Evolutionary conservation across 2,797 vertebrate genomes (phyloP).

Genomic region (Molossus alvarezi): DNA sequence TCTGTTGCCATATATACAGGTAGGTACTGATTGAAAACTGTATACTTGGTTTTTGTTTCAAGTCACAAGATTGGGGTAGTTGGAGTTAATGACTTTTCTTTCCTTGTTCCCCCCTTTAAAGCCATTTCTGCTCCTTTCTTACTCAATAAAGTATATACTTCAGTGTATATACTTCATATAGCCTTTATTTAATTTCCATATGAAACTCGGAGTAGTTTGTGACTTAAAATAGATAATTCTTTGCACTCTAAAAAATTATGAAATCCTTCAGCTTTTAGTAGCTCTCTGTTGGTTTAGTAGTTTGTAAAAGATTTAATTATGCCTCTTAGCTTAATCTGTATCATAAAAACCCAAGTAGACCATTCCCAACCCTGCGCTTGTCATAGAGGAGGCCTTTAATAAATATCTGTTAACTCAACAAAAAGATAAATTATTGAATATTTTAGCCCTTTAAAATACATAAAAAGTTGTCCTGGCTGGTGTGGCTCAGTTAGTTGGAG

Average conservation of each 20-base stretch:
- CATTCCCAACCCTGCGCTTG: background rate
- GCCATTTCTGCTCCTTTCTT: background rate
- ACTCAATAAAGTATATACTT: background rate
- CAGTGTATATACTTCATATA: background rate
- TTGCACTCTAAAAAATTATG: background rate
- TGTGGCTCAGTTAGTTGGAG: no score
- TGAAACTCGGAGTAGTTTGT: background rate
- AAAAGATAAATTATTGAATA: conserved; percentile 15
- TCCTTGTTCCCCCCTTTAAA: background rate
- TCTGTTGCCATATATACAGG: background rate
- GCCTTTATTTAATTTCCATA: background rate
- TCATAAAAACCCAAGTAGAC: background rate
- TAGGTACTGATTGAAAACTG: background rate
- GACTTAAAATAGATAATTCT: background rate
- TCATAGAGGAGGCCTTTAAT: background rate
- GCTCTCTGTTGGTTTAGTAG: background rate
- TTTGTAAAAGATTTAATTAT: conserved; percentile 30
- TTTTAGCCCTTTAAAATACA: conserved; percentile 18
- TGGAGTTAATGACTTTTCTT: background rate
- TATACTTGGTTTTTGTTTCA: background rate
- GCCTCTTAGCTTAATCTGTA: background rate
- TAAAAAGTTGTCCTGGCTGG: background rate
- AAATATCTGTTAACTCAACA: background rate
- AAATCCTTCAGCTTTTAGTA: background rate
- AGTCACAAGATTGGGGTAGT: background rate